phyloP scores from a whole-genome alignment of 2,113 vertebrate genomes.

The Eulemur macaco region DNA sequence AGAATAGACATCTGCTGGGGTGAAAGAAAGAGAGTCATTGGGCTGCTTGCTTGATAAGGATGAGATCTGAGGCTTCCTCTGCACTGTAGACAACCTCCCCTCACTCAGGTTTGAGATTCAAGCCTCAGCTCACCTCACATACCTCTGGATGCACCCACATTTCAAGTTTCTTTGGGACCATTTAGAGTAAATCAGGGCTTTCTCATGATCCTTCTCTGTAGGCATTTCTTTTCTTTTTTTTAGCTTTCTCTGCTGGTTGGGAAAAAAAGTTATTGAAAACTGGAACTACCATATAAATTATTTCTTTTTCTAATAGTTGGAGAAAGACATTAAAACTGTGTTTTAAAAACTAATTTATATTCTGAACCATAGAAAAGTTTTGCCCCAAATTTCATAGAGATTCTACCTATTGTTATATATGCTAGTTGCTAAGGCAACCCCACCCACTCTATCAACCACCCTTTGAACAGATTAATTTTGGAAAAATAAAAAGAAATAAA shows the following conservation, averaged over 20 bases:
- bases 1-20: neutral
- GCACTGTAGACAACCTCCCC: neutral
- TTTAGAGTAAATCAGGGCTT: neutral
- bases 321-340: neutral
- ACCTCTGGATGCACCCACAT: neutral
- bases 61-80: neutral
- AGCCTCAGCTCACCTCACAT: neutral
- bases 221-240: neutral
- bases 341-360: slow-evolving; percentile 43
- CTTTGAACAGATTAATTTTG: slow-evolving; percentile 31
- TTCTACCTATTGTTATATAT: slow-evolving; percentile 9
- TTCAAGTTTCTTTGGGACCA: neutral
- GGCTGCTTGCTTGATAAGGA: neutral
- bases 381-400: neutral
- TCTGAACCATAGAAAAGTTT: slow-evolving; percentile 34
- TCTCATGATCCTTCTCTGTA: neutral
- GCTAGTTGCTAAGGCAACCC: slow-evolving; percentile 47
- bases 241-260: neutral
- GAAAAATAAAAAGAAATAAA: neutral
- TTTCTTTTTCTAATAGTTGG: neutral
- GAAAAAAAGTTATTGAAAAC: neutral
- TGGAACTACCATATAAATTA: neutral
- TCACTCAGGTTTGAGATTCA: neutral
- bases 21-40: neutral
- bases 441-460: neutral